Evolutionary conservation across 2,113 vertebrate species (phyloP), one percentile per base, ranked within the genome.

Genomic region (Panthera tigris): DNA sequence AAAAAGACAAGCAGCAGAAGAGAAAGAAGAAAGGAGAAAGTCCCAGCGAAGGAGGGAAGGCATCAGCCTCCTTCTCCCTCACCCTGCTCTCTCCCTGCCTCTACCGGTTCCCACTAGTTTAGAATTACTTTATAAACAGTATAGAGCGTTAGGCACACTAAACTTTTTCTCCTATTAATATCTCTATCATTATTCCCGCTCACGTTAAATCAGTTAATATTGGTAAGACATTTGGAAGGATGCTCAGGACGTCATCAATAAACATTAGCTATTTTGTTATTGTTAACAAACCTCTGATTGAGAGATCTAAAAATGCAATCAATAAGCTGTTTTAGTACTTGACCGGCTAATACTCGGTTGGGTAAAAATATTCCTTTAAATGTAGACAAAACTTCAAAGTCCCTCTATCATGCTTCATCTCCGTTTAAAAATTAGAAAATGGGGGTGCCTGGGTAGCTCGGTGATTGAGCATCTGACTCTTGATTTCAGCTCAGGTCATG

Each of bases 21-120:
- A 95, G 93, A 97, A 80, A 89, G 29, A 4, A 94, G 95, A 74
- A 93, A 91, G 39, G 29, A 93, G 71, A 52, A 76, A 61, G 66
- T 73, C 29, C 76, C 4, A 94, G 96, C 57, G 5, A 93, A 82
- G 31, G 61, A 57, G 31, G n/a, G 14, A 33, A 55, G 36, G 21
- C 11, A 8, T 18, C 2, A 57, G 39, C 3, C 6, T 33, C 31
- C 19, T 16, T 55, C 25, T 81, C 31, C 14, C 33, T 63, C 16
- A 39, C 48, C 16, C 1, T 9, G n/a, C 39, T 33, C 50, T 23
- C 27, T 45, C 57, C 23, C 48, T 55, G 27, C 16, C 50, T 85
- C 8, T 33, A 0, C 63, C 36, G 45, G 69, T 7, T 36, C 48
- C 15, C 3, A 4, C 36, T 39, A 41, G 50, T 11, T 78, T 19